Percentiles rank a stretch among this genome's conserved stretches.
phyloP scores from a whole-genome alignment of 2,888 invertebrate species.

The Hydroisotoma schaefferi region DNA sequence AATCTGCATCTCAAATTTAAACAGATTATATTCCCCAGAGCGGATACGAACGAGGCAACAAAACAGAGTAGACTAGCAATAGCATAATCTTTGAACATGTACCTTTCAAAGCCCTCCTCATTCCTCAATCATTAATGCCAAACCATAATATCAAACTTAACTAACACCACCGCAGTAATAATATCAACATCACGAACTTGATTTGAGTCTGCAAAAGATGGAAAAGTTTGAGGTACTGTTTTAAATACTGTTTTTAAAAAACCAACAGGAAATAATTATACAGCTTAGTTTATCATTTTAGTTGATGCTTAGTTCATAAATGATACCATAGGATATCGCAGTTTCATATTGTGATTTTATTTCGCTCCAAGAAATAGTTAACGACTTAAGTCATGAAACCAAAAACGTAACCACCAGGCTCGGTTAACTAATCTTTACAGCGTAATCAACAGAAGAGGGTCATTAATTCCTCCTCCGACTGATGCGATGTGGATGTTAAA shows the following conservation, averaged over 20 bases:
- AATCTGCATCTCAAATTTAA: background rate
- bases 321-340: no score
- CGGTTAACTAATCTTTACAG: background rate
- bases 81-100: no score
- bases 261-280: no score
- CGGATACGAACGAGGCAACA: background rate
- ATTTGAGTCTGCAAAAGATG: no score
- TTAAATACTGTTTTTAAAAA: no score
- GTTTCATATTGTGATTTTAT: background rate
- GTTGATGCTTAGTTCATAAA: no score
- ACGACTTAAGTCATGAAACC: background rate
- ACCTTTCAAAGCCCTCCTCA: no score
- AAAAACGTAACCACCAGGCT: conserved; percentile 1
- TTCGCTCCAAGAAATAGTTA: background rate
- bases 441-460: conserved; percentile 1
- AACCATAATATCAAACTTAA: background rate
- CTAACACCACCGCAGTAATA: background rate
- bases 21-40: background rate
- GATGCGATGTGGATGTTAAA: background rate
- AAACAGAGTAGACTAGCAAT: no score
- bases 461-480: conserved; percentile 1
- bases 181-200: no score
- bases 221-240: no score
- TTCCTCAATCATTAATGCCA: background rate
- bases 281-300: no score